Base-by-base conservation (phyloP, 2,113 vertebrate species). In the Psilopsiagon aymara region DNA sequence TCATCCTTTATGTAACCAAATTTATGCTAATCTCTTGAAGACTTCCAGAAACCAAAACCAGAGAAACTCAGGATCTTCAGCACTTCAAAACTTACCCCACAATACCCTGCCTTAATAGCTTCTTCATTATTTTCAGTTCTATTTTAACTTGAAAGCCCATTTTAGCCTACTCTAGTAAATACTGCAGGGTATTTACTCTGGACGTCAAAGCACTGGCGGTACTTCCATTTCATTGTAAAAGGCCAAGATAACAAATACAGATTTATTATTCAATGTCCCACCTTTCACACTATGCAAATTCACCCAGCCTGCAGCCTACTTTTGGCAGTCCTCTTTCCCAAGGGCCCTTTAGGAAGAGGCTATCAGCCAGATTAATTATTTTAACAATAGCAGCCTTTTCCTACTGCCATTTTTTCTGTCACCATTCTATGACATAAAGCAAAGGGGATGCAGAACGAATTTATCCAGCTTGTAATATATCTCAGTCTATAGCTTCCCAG, bases 351-450 rank as follows among this genome's bases (percentile, higher is more conserved):
- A 95, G 94, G 95, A 94, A 95, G 86, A 92, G 91, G 89, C 95
- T 95, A 94, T 96, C 93, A 94, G 94, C 96, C 95, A 97, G 92
- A 95, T 96, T 96, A 96, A 96, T 96, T 96, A 95, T 95, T 96
- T 94, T 93, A 95, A 97, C 96, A 97, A 97, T 92, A 94, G 94
- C 86, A 75, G 92, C 60, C 91, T 94, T 95, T 96, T 97, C 94
- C 96, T 94, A 78, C 37, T 88, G 92, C 91, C 82, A 63, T 93
- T 96, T 93, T 94, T 88, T 83, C 92, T 94, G 94, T 88, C 94
- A 93, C 88, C 46, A 51, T 93, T 86, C 88, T 67, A 93, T 33
- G 91, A 93, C 92, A 95, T 77, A 90, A 94, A 96, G 88, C 82
- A 92, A 46, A 43, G 74, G 90, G 76, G 88, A 93, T 79, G 92